Evolutionary conservation across 2,113 vertebrate species (phyloP).

Genomic region (Syngnathoides biaculeatus): DNA sequence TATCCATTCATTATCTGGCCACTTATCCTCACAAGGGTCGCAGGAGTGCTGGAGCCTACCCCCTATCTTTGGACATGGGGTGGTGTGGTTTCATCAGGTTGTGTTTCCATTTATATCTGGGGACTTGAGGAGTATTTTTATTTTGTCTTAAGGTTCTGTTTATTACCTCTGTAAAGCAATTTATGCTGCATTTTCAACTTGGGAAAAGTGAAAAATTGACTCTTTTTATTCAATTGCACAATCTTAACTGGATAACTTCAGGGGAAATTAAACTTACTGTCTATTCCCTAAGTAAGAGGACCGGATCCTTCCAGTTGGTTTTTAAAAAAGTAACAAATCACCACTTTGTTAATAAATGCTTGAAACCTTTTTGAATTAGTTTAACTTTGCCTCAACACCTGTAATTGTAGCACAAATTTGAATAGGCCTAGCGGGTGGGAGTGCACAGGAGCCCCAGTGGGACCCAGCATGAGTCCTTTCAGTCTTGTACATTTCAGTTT

Average conservation of each 20-base stretch:
- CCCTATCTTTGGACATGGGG: no score
- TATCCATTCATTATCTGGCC: no score
- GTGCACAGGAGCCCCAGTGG: conserved; percentile 66
- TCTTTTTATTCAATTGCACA: not conserved
- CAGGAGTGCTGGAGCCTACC: no score
- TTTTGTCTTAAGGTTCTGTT: no score
- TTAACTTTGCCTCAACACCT: conserved; percentile 60
- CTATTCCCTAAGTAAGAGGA: conserved; percentile 7
- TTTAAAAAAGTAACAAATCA: conserved; percentile 37
- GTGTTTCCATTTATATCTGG: no score
- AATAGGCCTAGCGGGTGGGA: conserved; percentile 63
- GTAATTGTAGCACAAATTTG: conserved; percentile 71
- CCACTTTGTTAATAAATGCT: conserved; percentile 42
- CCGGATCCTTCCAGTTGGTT: conserved; percentile 25
- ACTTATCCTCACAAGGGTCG: no score
- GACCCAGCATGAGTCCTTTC: conserved; percentile 71
- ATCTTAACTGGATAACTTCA: not conserved
- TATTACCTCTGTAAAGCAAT: no score
- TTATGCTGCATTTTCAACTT: no score
- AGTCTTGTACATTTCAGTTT: conserved; percentile 64
- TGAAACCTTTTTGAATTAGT: conserved; percentile 71
- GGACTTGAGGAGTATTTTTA: no score
- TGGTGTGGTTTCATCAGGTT: no score
- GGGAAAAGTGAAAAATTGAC: no score
- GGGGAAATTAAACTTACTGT: not conserved